Evolutionary conservation across 2,113 vertebrate genomes (phyloP).

Genomic region (Lethenteron camtschaticum): DNA sequence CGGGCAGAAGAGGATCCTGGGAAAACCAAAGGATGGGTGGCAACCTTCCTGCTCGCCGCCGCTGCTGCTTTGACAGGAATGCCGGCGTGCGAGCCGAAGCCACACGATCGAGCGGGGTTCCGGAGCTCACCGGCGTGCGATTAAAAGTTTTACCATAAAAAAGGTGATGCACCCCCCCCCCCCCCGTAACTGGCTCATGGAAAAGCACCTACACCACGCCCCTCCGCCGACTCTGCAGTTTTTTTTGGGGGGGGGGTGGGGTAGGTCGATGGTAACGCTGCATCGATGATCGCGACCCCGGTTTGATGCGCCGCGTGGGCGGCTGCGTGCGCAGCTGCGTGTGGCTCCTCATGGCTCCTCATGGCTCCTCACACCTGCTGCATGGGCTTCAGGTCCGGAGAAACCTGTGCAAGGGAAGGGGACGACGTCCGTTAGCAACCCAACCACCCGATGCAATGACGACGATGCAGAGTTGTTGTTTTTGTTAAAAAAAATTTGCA

Average conservation of each 20-base stretch:
- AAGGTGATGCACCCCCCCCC: background rate
- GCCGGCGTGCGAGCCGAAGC: background rate
- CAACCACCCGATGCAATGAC: no score
- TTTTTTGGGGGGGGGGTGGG: background rate
- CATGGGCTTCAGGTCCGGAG: slow-evolving; percentile 49
- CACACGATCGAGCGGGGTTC: background rate
- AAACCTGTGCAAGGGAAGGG: slow-evolving; percentile 34
- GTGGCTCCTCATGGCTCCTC: slow-evolving; percentile 11
- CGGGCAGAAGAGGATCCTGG: slow-evolving; percentile 6
- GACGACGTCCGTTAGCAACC: no score
- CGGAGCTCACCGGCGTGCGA: background rate
- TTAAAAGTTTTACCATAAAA: background rate
- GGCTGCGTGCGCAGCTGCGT: slow-evolving; percentile 14
- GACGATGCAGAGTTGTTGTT: no score
- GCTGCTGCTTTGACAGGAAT: background rate
- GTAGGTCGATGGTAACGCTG: no score
- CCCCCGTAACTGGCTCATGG: background rate
- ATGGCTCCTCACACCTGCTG: slow-evolving; percentile 32
- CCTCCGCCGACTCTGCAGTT: background rate
- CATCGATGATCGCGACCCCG: background rate
- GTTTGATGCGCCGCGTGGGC: slow-evolving; percentile 11
- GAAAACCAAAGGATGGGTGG: background rate
- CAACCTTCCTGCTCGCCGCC: background rate
- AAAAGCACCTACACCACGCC: background rate
- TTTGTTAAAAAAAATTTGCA: background rate